Conservation (phyloP, 2,113 vertebrate genomes). For the Crotalus viridis region DNA sequence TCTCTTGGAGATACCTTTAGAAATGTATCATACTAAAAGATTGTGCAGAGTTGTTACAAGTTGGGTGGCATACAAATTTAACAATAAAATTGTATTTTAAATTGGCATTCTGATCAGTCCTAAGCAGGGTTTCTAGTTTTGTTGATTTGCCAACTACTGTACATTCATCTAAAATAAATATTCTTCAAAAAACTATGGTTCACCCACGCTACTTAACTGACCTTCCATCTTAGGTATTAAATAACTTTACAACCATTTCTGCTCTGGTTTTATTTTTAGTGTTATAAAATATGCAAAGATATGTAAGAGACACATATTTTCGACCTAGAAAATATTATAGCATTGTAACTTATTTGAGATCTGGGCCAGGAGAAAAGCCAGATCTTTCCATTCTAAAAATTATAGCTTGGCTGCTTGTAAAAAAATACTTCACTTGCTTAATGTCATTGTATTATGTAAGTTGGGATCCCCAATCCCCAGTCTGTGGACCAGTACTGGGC, state of each 20-base stretch:
- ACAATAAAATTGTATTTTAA: too few relatives aligned
- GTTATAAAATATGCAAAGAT: conserved; percentile 46
- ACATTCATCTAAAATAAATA: not conserved
- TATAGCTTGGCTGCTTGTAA: conserved; percentile 21
- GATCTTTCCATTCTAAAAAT: conserved; percentile 47
- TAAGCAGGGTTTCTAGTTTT: not conserved
- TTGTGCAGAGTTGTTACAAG: too few relatives aligned
- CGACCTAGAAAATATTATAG: conserved; percentile 52
- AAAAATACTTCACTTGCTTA: not conserved
- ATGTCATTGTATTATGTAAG: not conserved
- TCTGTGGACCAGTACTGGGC: too few relatives aligned
- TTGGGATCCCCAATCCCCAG: too few relatives aligned
- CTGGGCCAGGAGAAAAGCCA: conserved; percentile 17
- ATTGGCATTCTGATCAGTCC: not conserved
- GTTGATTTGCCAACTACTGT: not conserved
- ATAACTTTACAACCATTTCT: conserved; percentile 18
- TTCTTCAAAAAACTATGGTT: not conserved
- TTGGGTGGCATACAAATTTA: too few relatives aligned
- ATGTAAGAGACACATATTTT: conserved; percentile 33
- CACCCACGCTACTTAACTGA: not conserved
- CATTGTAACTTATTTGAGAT: conserved; percentile 51
- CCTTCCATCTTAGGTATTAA: conserved; percentile 55
- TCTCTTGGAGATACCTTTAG: too few relatives aligned
- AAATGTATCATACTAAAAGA: too few relatives aligned
- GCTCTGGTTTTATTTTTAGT: conserved; percentile 57